Evolutionary conservation across 2,888 invertebrate species (phyloP).

Genomic region (Fragum whitleyi): DNA sequence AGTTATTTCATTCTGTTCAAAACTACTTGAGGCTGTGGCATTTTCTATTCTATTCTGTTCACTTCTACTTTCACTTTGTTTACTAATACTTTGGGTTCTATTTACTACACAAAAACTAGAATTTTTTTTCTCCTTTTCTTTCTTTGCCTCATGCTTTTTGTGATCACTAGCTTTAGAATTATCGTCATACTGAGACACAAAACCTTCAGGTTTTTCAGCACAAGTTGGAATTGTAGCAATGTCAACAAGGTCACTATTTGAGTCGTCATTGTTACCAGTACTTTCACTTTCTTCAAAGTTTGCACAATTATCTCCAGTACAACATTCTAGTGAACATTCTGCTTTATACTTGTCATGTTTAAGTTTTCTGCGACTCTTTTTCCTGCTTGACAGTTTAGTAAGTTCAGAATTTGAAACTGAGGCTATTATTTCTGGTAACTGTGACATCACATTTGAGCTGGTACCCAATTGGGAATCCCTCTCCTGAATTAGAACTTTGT

Average conservation of each 20-base stretch:
- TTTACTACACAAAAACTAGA: slow-evolving; percentile 23
- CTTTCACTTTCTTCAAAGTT: neutral
- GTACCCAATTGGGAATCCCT: neutral
- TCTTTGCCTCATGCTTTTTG: neutral
- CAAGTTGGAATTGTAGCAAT: slow-evolving; percentile 41
- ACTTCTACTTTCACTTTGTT: neutral
- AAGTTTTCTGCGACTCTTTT: slow-evolving; percentile 24
- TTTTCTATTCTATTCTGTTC: neutral
- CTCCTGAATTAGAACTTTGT: slow-evolving; percentile 66
- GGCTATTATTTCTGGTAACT: slow-evolving; percentile 73
- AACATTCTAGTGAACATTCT: slow-evolving; percentile 59
- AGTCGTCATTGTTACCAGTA: neutral
- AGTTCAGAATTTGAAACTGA: slow-evolving; percentile 27
- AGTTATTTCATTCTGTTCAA: neutral
- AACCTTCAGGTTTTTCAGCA: slow-evolving; percentile 55
- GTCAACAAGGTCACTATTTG: slow-evolving; percentile 4
- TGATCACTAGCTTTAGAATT: neutral
- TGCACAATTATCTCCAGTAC: slow-evolving; percentile 3
- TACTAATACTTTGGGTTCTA: neutral
- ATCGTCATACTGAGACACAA: slow-evolving; percentile 33
- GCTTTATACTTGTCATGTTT: slow-evolving; percentile 25
- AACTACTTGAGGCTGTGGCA: neutral
- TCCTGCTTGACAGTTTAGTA: neutral
- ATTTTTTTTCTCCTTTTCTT: neutral
- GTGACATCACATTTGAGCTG: slow-evolving; percentile 4